Conservation (phyloP, 2,113 vertebrate species). For the Xyliphius kryptos region DNA sequence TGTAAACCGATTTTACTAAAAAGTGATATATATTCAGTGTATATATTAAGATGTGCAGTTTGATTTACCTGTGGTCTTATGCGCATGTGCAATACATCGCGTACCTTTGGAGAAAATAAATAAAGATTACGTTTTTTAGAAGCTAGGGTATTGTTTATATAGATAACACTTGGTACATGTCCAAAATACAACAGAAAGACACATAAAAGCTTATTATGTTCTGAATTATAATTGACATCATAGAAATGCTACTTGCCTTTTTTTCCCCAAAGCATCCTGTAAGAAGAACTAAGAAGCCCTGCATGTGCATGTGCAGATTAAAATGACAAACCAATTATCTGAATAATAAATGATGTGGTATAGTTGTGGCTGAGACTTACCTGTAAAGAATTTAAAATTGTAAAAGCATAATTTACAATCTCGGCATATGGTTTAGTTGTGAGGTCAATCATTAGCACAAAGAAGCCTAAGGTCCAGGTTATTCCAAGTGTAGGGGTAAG, state of each 20-base stretch:
- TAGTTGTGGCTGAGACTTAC: too few species aligned
- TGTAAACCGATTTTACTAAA: too few species aligned
- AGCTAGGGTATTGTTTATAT: too few species aligned
- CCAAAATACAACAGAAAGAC: background rate
- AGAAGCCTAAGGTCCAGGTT: conserved; percentile 65
- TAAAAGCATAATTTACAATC: conserved; percentile 56
- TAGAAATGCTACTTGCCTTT: conserved; percentile 55
- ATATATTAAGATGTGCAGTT: background rate
- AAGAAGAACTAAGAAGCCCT: conserved; percentile 69
- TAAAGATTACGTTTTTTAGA: too few species aligned
- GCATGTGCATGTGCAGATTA: conserved; percentile 6
- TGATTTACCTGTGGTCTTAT: conserved; percentile 43
- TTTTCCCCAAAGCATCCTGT: conserved; percentile 58
- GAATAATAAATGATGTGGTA: background rate
- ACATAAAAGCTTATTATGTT: too few species aligned
- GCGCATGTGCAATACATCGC: conserved; percentile 42
- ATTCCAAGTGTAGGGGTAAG: conserved; percentile 65
- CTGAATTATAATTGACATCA: too few species aligned
- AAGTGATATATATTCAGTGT: too few species aligned
- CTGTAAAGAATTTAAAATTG: conserved; percentile 63
- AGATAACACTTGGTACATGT: background rate
- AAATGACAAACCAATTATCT: background rate
- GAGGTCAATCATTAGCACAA: conserved; percentile 44
- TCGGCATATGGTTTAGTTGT: fast-evolving
- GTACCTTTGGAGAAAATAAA: conserved; percentile 50